These are phyloP conservation scores for Drosophila ficusphila DNA, from an alignment of 1,140 invertebrate species.

Conservation along the genomic window DNA sequence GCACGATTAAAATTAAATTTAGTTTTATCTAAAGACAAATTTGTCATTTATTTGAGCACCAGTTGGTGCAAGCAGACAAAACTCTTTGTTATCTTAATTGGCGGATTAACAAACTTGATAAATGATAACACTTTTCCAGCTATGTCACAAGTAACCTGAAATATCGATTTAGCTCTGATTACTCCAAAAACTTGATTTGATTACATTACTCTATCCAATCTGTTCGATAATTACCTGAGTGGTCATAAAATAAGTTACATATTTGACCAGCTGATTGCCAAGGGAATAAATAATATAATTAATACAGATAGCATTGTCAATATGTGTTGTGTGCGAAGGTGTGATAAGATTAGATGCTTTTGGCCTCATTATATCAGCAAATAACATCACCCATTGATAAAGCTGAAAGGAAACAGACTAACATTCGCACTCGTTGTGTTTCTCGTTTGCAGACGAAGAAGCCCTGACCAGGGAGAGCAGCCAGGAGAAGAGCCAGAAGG, in stretches of 20 bases:
- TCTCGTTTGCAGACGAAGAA: constrained; percentile 72
- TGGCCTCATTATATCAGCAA: constrained; percentile 22
- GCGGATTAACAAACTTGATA: too few relatives aligned
- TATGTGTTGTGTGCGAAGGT: neutral
- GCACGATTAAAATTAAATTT: too few relatives aligned
- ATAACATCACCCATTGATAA: constrained; percentile 17
- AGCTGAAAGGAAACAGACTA: neutral
- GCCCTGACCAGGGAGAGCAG: constrained; percentile 25
- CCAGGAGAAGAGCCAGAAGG: constrained; percentile 8
- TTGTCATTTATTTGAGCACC: too few relatives aligned
- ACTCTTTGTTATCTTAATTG: neutral
- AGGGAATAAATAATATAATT: constrained; percentile 33
- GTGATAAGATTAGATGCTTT: constrained; percentile 39
- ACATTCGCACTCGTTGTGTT: constrained; percentile 14
- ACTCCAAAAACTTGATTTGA: neutral
- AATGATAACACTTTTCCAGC: too few relatives aligned
- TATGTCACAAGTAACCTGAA: neutral
- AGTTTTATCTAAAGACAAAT: too few relatives aligned
- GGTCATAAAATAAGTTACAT: constrained; percentile 27
- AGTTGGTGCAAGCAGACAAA: too few relatives aligned
- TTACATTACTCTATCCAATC: constrained; percentile 8
- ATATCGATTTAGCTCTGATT: neutral
- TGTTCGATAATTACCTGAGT: constrained; percentile 1
- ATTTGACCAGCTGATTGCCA: constrained; percentile 14
- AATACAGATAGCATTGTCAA: constrained; percentile 10